phyloP scores from a whole-genome alignment of 2,797 vertebrate species.

The Discoglossus pictus region DNA sequence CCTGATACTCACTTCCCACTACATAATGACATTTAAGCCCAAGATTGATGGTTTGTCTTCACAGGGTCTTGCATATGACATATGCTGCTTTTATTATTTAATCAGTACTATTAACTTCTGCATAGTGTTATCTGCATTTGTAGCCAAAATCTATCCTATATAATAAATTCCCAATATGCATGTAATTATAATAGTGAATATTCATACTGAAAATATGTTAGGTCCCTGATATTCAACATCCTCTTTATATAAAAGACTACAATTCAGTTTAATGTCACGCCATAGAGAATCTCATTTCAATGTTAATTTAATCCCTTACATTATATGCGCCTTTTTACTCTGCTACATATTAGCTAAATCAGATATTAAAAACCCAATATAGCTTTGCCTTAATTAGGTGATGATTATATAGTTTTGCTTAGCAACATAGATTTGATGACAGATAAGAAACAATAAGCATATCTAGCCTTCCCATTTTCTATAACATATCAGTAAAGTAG shows the following conservation, averaged over 20 bases:
- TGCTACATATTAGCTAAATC: conserved; percentile 6
- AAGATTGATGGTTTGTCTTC: conserved; percentile 68
- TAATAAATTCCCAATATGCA: background rate
- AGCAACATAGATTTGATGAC: too few relatives aligned
- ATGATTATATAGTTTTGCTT: conserved; percentile 8
- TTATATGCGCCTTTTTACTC: conserved; percentile 8
- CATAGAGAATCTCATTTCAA: conserved; percentile 15
- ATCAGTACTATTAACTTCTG: background rate
- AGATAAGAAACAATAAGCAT: too few relatives aligned
- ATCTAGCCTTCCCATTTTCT: too few relatives aligned
- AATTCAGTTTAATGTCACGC: background rate
- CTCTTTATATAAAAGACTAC: conserved; percentile 4
- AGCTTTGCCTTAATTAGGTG: conserved; percentile 17
- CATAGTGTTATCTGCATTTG: background rate
- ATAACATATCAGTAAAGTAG: too few relatives aligned
- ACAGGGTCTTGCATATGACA: conserved; percentile 56
- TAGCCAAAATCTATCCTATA: background rate
- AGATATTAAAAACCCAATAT: background rate
- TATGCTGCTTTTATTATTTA: conserved; percentile 1
- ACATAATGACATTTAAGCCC: conserved; percentile 64
- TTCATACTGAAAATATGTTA: conserved; percentile 3
- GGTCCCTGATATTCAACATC: conserved; percentile 1
- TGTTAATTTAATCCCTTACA: conserved; percentile 20
- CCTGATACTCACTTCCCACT: conserved; percentile 61
- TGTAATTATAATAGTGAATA: background rate